These are phyloP conservation scores for Ophonus ardosiacus DNA, from an alignment of 2,888 invertebrate genomes.

Conservation along the genomic window DNA sequence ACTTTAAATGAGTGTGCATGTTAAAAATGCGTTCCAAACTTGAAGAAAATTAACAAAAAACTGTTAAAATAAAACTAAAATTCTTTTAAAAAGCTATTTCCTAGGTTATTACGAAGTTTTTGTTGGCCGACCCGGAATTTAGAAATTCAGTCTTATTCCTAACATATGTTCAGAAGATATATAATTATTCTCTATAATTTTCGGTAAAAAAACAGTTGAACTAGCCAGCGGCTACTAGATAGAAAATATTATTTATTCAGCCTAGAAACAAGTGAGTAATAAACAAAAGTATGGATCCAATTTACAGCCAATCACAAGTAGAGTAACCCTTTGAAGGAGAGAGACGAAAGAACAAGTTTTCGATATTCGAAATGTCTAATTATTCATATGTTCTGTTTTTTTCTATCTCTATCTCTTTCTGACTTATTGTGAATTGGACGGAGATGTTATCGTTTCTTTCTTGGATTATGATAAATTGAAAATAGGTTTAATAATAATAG, in stretches of 20 bases:
- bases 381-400: slow-evolving; percentile 70
- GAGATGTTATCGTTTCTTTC: slow-evolving; percentile 68
- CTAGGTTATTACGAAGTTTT: slow-evolving; percentile 53
- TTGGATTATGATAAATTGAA: slow-evolving; percentile 72
- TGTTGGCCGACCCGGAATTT: slow-evolving; percentile 55
- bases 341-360: slow-evolving; percentile 65
- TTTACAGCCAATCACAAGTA: slow-evolving; percentile 48
- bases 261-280: slow-evolving; percentile 41
- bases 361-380: slow-evolving; percentile 72
- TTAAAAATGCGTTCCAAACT: slow-evolving; percentile 29
- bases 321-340: slow-evolving; percentile 9
- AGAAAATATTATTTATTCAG: slow-evolving; percentile 58
- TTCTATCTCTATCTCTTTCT: slow-evolving; percentile 65
- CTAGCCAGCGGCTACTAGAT: slow-evolving; percentile 30
- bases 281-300: slow-evolving; percentile 59
- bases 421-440: slow-evolving; percentile 26
- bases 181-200: slow-evolving; percentile 58
- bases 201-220: slow-evolving; percentile 60
- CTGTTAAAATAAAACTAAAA: slow-evolving; percentile 53
- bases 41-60: slow-evolving; percentile 51
- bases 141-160: slow-evolving; percentile 48
- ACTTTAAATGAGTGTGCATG: slow-evolving; percentile 47
- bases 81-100: slow-evolving; percentile 60
- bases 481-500: slow-evolving; percentile 71
- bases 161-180: slow-evolving; percentile 61